Evolutionary conservation across 2,797 vertebrate genomes (phyloP).

Genomic region (Acanthurus lineatus): DNA sequence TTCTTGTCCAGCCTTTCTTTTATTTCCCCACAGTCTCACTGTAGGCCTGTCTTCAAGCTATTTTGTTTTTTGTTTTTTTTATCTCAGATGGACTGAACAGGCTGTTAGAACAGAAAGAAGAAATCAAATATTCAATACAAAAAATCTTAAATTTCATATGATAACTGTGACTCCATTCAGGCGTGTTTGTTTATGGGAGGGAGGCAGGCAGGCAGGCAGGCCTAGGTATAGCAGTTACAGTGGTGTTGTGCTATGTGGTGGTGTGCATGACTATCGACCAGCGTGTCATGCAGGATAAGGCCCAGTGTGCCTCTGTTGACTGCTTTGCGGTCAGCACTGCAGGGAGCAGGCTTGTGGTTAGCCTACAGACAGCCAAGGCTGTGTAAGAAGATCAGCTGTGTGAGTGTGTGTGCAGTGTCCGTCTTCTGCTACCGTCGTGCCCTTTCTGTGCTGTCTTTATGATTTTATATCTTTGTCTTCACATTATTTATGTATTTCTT

Average conservation of each 20-base stretch:
- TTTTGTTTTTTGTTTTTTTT: not conserved
- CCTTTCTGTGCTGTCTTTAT: slow-evolving; percentile 44
- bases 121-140: slow-evolving; percentile 8
- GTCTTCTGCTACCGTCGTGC: slow-evolving; percentile 19
- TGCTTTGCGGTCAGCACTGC: slow-evolving; percentile 89
- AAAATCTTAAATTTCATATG: slow-evolving; percentile 27
- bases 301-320: slow-evolving; percentile 87
- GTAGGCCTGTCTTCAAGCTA: not conserved
- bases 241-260: slow-evolving; percentile 79
- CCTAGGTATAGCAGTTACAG: slow-evolving; percentile 76
- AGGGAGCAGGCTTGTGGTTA: slow-evolving; percentile 85
- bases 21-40: not conserved
- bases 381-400: slow-evolving; percentile 83
- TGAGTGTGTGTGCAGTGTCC: slow-evolving; percentile 47
- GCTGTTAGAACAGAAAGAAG: not conserved
- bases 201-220: slow-evolving; percentile 58
- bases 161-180: slow-evolving; percentile 61
- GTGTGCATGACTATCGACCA: slow-evolving; percentile 85
- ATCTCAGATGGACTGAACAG: not conserved
- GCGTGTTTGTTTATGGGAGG: slow-evolving; percentile 67
- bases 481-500: slow-evolving; percentile 7
- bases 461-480: slow-evolving; percentile 14
- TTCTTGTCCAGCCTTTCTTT: not conserved
- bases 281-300: slow-evolving; percentile 85
- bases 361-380: slow-evolving; percentile 80